Conservation (phyloP, 2,797 vertebrate species). For the Furcifer pardalis region DNA sequence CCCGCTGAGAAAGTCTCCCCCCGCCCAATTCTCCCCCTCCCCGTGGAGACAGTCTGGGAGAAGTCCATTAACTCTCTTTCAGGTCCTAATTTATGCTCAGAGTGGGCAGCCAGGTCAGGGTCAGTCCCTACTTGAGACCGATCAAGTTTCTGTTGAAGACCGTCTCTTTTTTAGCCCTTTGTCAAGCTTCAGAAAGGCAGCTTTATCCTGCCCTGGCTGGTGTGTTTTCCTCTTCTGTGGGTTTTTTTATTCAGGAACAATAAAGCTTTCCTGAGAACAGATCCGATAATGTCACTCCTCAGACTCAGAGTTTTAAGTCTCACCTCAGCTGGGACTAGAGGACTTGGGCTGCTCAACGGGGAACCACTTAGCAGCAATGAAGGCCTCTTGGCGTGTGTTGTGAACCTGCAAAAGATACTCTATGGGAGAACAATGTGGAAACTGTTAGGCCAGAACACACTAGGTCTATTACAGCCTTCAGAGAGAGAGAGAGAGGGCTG, state of each 20-base stretch:
- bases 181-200: constrained; percentile 40
- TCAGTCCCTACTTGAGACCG: neutral
- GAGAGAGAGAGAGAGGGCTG: neutral
- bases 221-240: neutral
- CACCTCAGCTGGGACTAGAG: fast-evolving
- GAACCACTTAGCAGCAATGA: neutral
- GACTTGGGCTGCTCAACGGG: neutral
- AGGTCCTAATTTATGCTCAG: constrained; percentile 25
- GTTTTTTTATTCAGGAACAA: constrained; percentile 40
- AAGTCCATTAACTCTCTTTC: constrained; percentile 3
- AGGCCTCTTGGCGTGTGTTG: fast-evolving
- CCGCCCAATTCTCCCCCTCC: neutral
- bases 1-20: neutral
- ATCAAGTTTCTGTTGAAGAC: constrained; percentile 47
- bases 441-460: constrained; percentile 10
- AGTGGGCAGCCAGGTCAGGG: neutral
- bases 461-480: constrained; percentile 22
- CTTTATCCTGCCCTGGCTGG: constrained; percentile 45
- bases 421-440: constrained; percentile 12
- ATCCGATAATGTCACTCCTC: constrained; percentile 59
- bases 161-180: constrained; percentile 38
- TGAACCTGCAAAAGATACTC: neutral
- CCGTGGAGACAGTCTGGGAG: constrained; percentile 13
- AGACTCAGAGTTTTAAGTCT: constrained; percentile 37
- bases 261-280: constrained; percentile 47